A percentile compares a stretch with the other conserved stretches of the same genome.
phyloP scores from a whole-genome alignment of 2,797 vertebrate species.

The Steatocranus sp. region DNA sequence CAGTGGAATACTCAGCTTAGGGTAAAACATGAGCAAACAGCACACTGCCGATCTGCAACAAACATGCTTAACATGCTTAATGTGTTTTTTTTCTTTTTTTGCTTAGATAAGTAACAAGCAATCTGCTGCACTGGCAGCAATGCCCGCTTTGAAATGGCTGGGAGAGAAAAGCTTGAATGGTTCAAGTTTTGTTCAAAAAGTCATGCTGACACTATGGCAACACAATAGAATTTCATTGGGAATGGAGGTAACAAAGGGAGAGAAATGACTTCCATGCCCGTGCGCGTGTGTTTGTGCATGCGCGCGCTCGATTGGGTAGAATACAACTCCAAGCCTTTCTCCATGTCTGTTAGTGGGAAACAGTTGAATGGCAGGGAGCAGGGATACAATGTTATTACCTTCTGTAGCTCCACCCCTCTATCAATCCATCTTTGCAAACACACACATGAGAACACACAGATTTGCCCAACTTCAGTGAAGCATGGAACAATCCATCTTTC shows the following conservation, averaged over 20 bases:
- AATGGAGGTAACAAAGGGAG: not conserved
- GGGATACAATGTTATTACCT: constrained; percentile 34
- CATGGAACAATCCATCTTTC: constrained; percentile 65
- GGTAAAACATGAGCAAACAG: not conserved
- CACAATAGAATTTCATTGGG: constrained; percentile 20
- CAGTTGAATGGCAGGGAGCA: constrained; percentile 14
- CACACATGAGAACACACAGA: constrained; percentile 15
- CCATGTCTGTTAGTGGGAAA: constrained; percentile 2
- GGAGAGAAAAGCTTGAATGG: not conserved
- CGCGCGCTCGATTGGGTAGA: not conserved
- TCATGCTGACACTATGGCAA: constrained; percentile 21
- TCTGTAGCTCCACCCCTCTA: constrained; percentile 40
- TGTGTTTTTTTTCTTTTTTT: not conserved
- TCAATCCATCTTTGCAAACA: constrained; percentile 43
- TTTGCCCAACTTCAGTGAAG: constrained; percentile 47
- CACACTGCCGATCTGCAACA: not conserved
- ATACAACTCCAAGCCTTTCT: constrained; percentile 19
- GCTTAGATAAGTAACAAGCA: not conserved
- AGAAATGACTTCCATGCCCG: not conserved
- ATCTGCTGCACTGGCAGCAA: not conserved
- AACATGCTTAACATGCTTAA: not conserved
- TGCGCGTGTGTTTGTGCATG: not conserved
- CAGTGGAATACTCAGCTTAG: not conserved
- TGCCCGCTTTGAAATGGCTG: not conserved
- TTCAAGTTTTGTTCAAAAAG: constrained; percentile 18